phyloP scores from a whole-genome alignment of 1,140 invertebrate genomes.

The Radopholus similis region DNA sequence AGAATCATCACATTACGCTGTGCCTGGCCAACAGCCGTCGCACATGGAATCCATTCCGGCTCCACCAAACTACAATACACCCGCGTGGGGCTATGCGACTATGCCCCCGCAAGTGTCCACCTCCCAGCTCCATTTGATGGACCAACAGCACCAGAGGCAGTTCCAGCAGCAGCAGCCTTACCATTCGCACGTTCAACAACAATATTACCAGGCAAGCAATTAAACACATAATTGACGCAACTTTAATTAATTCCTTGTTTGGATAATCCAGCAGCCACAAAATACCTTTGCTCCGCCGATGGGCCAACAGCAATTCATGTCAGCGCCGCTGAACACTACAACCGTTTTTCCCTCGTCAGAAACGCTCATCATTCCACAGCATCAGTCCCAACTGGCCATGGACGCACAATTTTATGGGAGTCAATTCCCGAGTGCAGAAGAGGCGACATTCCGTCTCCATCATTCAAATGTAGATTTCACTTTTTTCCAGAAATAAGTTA shows the following conservation, averaged over 20 bases:
- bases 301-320: too few species aligned
- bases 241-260: background rate
- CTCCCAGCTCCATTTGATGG: conserved; percentile 33
- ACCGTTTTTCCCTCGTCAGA: background rate
- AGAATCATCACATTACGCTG: background rate
- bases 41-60: too few species aligned
- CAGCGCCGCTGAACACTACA: too few species aligned
- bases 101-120: conserved; percentile 23
- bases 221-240: background rate
- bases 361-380: background rate
- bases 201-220: conserved; percentile 6
- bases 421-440: background rate
- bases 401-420: conserved; percentile 4
- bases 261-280: background rate
- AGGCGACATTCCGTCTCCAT: conserved; percentile 42
- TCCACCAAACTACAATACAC: background rate
- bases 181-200: conserved; percentile 18
- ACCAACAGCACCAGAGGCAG: conserved; percentile 38
- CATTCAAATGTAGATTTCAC: conserved; percentile 40
- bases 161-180: conserved; percentile 23
- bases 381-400: conserved; percentile 1
- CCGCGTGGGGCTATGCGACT: background rate
- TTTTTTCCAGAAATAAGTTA: background rate
- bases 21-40: too few species aligned
- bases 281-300: background rate